Evolutionary conservation across 2,888 invertebrate species (phyloP).

Genomic region (Thereva nobilitata): DNA sequence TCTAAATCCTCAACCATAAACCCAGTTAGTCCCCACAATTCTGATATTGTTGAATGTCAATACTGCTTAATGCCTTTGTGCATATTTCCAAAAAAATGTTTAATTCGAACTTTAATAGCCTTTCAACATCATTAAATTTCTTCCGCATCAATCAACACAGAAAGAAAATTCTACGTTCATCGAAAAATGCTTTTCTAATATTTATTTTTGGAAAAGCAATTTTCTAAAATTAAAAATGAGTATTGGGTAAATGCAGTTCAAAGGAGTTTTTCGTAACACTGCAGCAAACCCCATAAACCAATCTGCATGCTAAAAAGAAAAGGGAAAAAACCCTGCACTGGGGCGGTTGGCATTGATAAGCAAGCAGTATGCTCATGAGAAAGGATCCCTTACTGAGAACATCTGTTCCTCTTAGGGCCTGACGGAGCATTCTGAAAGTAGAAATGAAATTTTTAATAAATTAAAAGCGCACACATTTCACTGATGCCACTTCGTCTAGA

Average conservation of each 20-base stretch:
- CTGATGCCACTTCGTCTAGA: slow-evolving; percentile 27
- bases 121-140: too few species aligned
- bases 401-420: neutral
- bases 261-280: slow-evolving; percentile 21
- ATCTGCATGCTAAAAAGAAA: slow-evolving; percentile 31
- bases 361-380: neutral
- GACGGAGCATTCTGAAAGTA: slow-evolving; percentile 6
- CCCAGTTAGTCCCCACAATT: too few species aligned
- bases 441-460: slow-evolving; percentile 36
- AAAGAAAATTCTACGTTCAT: too few species aligned
- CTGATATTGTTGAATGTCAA: too few species aligned
- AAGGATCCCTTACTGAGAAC: neutral
- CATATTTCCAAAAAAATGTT: too few species aligned
- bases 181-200: slow-evolving; percentile 1
- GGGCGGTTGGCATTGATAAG: slow-evolving; percentile 30
- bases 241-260: neutral
- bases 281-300: slow-evolving; percentile 25
- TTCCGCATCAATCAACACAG: too few species aligned
- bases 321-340: neutral
- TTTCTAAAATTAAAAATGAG: slow-evolving; percentile 26
- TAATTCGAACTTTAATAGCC: too few species aligned
- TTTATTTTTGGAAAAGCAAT: slow-evolving; percentile 6
- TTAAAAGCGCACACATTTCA: slow-evolving; percentile 26
- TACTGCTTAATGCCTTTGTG: too few species aligned
- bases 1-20: too few species aligned